These are phyloP conservation scores for Apodemia duryi DNA, from an alignment of 2,888 invertebrate genomes.

Conservation along the genomic window DNA sequence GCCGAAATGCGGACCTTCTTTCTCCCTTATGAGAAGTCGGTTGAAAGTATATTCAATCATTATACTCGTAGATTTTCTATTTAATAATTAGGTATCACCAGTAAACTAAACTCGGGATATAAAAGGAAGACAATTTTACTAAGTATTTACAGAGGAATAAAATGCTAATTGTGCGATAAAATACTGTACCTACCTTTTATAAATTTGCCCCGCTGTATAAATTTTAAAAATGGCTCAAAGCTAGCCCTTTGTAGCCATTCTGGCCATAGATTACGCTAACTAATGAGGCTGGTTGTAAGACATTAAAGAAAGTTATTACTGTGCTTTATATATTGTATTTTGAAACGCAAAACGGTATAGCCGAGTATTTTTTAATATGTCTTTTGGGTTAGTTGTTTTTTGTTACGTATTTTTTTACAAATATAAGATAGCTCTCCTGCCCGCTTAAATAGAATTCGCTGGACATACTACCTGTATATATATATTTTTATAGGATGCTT, in stretches of 20 bases:
- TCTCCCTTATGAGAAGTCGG: no score
- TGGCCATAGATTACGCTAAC: constrained; percentile 8
- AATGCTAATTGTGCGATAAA: not conserved
- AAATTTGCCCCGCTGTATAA: not conserved
- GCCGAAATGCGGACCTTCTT: no score
- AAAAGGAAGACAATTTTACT: not conserved
- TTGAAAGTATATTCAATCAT: no score
- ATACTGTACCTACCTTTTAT: not conserved
- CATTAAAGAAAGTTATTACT: constrained; percentile 14
- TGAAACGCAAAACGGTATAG: not conserved
- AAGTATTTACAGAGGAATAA: no score
- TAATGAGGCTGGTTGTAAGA: constrained; percentile 8
- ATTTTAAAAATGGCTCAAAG: not conserved
- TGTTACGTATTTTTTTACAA: not conserved
- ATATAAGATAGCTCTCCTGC: no score
- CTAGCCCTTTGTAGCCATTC: not conserved
- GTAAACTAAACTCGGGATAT: no score
- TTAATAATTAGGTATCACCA: no score
- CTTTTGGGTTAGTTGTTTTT: not conserved
- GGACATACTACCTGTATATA: no score
- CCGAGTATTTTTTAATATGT: not conserved
- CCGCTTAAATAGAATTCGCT: no score
- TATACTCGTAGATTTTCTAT: no score
- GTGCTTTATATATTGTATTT: not conserved
- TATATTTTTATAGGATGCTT: no score